These are phyloP conservation scores for Cosmorhoe ocellata DNA, from an alignment of 2,888 invertebrate species.

Conservation along the genomic window DNA sequence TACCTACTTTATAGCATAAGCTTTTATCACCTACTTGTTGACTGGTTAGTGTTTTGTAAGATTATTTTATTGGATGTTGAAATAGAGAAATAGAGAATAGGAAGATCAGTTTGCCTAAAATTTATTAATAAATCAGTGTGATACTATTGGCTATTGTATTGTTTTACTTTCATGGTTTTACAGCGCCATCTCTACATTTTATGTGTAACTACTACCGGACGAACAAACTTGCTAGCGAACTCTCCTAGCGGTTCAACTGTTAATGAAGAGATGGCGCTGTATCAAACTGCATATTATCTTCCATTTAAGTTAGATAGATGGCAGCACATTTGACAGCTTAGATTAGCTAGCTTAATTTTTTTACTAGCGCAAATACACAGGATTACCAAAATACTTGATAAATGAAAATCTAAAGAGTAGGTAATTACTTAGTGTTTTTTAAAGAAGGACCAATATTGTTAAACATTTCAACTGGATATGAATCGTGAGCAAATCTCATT, in stretches of 20 bases:
- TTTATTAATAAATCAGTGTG: too few relatives aligned
- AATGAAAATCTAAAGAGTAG: too few relatives aligned
- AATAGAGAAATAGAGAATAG: too few relatives aligned
- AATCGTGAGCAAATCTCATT: conserved; percentile 50
- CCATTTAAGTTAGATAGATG: conserved; percentile 12
- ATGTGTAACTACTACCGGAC: background rate
- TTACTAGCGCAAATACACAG: too few relatives aligned
- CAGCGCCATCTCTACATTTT: conserved; percentile 28
- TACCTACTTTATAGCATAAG: conserved; percentile 14
- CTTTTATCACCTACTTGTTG: conserved; percentile 12
- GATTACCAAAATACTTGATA: too few relatives aligned
- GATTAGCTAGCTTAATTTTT: too few relatives aligned
- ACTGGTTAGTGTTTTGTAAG: background rate
- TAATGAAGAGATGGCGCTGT: conserved; percentile 29
- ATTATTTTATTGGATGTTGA: too few relatives aligned
- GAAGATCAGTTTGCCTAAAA: too few relatives aligned
- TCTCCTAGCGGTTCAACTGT: conserved; percentile 1
- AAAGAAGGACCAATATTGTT: too few relatives aligned
- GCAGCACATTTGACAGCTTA: too few relatives aligned
- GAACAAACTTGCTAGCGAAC: background rate
- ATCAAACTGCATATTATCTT: background rate
- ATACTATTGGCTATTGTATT: too few relatives aligned
- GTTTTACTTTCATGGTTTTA: background rate
- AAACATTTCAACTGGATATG: conserved; percentile 36
- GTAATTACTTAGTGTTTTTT: too few relatives aligned